Conservation (phyloP, 2,888 invertebrate species). For the Conus canariensis region DNA sequence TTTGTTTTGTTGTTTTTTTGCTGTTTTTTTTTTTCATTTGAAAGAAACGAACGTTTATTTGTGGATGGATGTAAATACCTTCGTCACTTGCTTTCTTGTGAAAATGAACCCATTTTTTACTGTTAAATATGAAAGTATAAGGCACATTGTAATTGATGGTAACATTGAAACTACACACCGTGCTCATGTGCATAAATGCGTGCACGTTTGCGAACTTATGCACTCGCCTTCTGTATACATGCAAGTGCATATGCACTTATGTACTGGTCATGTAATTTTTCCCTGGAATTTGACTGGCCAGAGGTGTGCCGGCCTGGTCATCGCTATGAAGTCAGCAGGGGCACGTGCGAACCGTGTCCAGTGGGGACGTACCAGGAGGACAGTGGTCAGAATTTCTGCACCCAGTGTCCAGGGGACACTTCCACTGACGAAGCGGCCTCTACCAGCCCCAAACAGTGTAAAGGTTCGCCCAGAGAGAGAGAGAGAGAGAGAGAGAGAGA, state of each 20-base stretch:
- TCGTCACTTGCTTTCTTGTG: too few relatives aligned
- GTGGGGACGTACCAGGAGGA: conserved; percentile 76
- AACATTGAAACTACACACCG: too few relatives aligned
- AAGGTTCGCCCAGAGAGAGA: conserved; percentile 69
- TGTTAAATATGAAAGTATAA: too few relatives aligned
- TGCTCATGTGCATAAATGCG: too few relatives aligned
- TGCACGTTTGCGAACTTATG: too few relatives aligned
- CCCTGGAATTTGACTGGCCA: conserved; percentile 47
- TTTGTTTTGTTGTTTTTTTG: too few relatives aligned
- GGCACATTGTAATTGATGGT: too few relatives aligned
- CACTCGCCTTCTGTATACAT: too few relatives aligned
- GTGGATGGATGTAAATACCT: neutral
- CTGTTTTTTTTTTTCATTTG: too few relatives aligned
- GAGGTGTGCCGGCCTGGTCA: conserved; percentile 75
- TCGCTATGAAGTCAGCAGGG: conserved; percentile 70
- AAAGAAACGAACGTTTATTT: neutral
- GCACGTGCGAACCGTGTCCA: conserved; percentile 74
- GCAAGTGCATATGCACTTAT: too few relatives aligned
- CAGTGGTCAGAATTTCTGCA: conserved; percentile 77
- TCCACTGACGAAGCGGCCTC: conserved; percentile 78
- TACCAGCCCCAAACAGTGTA: conserved; percentile 77
- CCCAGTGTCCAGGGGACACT: conserved; percentile 78
- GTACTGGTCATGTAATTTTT: too few relatives aligned
- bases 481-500: neutral
- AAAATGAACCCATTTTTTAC: too few relatives aligned